phyloP scores from a whole-genome alignment of 2,797 vertebrate genomes.

The Sebastes taczanowskii region DNA sequence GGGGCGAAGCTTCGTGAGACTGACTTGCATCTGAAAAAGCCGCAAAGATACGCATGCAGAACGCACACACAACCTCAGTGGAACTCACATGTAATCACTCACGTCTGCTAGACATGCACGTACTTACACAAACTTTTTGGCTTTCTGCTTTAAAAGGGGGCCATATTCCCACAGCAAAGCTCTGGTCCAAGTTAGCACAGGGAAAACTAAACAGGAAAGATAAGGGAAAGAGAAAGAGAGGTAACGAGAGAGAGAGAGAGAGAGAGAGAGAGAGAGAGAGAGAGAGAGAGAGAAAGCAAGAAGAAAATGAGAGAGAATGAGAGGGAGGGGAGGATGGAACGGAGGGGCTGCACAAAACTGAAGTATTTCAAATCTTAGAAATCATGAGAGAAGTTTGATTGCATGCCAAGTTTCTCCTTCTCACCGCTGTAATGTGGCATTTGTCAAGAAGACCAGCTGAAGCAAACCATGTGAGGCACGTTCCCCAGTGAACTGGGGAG shows the following conservation, averaged over 20 bases:
- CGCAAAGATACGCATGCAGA: constrained; percentile 61
- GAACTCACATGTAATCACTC: constrained; percentile 71
- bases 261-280: constrained; percentile 16
- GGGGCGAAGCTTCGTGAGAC: constrained; percentile 69
- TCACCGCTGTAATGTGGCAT: constrained; percentile 77
- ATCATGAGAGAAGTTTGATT: constrained; percentile 82
- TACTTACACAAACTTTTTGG: constrained; percentile 66
- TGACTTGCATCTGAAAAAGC: constrained; percentile 58
- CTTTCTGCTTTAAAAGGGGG: constrained; percentile 57
- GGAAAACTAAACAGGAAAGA: constrained; percentile 65
- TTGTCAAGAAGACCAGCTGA: constrained; percentile 81
- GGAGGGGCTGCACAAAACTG: constrained; percentile 58
- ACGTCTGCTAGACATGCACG: constrained; percentile 60
- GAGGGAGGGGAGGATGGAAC: constrained; percentile 37
- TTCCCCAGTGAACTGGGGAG: constrained; percentile 58
- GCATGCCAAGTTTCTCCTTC: constrained; percentile 76
- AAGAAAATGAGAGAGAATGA: background rate
- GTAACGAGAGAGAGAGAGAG: constrained; percentile 34
- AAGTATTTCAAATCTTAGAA: constrained; percentile 83
- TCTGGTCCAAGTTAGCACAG: constrained; percentile 63
- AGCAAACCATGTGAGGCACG: constrained; percentile 77
- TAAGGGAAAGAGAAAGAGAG: constrained; percentile 55
- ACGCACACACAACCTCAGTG: constrained; percentile 53
- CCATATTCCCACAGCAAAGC: constrained; percentile 52
- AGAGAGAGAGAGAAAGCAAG: constrained; percentile 11